phyloP scores from a whole-genome alignment of 2,888 invertebrate genomes.

The Allolobophora icterica region DNA sequence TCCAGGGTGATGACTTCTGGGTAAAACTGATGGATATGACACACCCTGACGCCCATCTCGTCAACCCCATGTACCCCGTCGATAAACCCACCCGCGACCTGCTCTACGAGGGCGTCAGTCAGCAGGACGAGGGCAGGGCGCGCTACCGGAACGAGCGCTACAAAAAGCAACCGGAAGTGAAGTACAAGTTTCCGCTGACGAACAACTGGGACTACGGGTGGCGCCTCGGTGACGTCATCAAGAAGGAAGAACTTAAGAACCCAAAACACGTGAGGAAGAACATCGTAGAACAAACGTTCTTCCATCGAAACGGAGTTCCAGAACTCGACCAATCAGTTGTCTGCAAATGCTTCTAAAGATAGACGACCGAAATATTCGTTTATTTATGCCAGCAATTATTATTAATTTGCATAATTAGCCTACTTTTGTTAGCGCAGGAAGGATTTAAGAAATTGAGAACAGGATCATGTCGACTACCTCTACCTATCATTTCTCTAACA shows the following conservation, averaged over 20 bases:
- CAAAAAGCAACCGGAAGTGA: constrained; percentile 59
- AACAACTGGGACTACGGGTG: constrained; percentile 64
- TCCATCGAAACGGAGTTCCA: background rate
- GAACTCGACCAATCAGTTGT: constrained; percentile 21
- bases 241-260: constrained; percentile 57
- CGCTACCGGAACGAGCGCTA: background rate
- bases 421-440: too few species aligned
- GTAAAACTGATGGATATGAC: background rate
- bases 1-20: constrained; percentile 41
- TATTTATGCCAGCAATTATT: too few species aligned
- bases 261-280: constrained; percentile 47
- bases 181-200: constrained; percentile 60
- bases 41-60: background rate
- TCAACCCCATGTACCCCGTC: constrained; percentile 59
- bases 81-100: constrained; percentile 48
- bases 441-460: too few species aligned
- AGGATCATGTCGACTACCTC: too few species aligned
- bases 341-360: background rate
- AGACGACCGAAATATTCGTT: background rate
- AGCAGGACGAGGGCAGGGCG: background rate
- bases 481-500: too few species aligned
- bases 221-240: constrained; percentile 61
- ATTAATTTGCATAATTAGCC: too few species aligned
- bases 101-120: constrained; percentile 54
- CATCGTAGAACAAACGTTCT: constrained; percentile 31